Conservation (phyloP, 2,888 invertebrate genomes). For the Zhuqinia jingwanae region DNA sequence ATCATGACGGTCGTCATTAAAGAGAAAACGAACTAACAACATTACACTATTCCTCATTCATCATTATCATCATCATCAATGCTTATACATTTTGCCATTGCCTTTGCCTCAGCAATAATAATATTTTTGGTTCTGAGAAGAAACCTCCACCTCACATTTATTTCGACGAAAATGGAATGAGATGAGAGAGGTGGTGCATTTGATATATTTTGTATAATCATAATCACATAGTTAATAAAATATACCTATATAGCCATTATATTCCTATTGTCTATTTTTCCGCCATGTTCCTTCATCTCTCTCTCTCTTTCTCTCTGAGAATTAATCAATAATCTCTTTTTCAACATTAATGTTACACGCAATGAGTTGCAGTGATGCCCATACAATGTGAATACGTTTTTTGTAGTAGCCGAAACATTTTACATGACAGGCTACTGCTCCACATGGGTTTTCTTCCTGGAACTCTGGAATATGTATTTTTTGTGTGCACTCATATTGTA, state of each 20-base stretch:
- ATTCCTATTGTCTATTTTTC: too few species aligned
- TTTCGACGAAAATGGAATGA: constrained; percentile 51
- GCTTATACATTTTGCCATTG: not conserved
- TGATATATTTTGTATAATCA: not conserved
- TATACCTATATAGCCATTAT: constrained; percentile 3
- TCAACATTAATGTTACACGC: constrained; percentile 2
- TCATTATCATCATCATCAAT: not conserved
- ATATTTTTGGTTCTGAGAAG: not conserved
- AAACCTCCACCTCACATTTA: constrained; percentile 27
- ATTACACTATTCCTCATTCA: constrained; percentile 1
- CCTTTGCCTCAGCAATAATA: not conserved
- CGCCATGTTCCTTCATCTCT: too few species aligned
- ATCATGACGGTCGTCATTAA: not conserved
- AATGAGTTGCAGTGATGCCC: not conserved
- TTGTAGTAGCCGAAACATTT: too few species aligned
- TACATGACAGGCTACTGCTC: constrained; percentile 1
- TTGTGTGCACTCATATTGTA: too few species aligned
- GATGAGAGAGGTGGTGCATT: not conserved
- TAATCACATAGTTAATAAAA: not conserved
- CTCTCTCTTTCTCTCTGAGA: constrained; percentile 7
- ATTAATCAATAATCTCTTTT: constrained; percentile 53
- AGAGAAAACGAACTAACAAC: not conserved
- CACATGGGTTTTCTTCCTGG: constrained; percentile 23
- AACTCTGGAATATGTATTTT: too few species aligned
- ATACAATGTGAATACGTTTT: not conserved